Evolutionary conservation across 2,888 invertebrate genomes (phyloP).

Genomic region (Priocnemis perturbator): DNA sequence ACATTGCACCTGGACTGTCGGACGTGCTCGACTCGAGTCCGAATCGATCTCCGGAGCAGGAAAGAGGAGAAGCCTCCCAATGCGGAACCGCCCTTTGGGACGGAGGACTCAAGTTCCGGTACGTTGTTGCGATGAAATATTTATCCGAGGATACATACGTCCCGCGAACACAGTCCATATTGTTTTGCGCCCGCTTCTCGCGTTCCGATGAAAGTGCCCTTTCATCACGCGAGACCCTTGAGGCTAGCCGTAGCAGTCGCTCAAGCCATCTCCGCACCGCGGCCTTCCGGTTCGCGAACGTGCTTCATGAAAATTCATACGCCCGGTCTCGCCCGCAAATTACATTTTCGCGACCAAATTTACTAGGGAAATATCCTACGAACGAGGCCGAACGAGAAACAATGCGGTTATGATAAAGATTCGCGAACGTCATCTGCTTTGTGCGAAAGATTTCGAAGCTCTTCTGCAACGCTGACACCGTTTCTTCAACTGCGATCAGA

Average conservation of each 20-base stretch:
- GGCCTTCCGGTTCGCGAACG: slow-evolving; percentile 34
- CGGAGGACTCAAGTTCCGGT: no score
- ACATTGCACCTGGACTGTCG: no score
- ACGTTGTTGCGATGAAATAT: no score
- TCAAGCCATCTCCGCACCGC: slow-evolving; percentile 28
- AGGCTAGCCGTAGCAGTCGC: slow-evolving; percentile 17
- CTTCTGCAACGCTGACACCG: no score
- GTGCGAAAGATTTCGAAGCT: background rate
- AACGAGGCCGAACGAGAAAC: slow-evolving; percentile 4
- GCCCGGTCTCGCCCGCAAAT: slow-evolving; percentile 33
- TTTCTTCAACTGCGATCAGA: no score
- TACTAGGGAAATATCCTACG: slow-evolving; percentile 35
- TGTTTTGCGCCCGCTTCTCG: background rate
- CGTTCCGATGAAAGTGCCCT: slow-evolving; percentile 20
- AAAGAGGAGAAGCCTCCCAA: no score
- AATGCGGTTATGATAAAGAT: background rate
- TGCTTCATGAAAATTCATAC: slow-evolving; percentile 59
- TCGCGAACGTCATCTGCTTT: background rate
- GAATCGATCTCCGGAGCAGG: no score
- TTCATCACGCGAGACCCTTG: slow-evolving; percentile 32
- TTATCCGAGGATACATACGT: no score
- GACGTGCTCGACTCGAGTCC: no score
- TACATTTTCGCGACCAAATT: slow-evolving; percentile 37
- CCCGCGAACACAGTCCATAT: no score
- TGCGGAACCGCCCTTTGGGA: no score